A percentile compares a stretch with the other conserved stretches of the same genome.
Evolutionary conservation across 2,888 invertebrate genomes (phyloP).

Genomic region (Drosophila robusta): DNA sequence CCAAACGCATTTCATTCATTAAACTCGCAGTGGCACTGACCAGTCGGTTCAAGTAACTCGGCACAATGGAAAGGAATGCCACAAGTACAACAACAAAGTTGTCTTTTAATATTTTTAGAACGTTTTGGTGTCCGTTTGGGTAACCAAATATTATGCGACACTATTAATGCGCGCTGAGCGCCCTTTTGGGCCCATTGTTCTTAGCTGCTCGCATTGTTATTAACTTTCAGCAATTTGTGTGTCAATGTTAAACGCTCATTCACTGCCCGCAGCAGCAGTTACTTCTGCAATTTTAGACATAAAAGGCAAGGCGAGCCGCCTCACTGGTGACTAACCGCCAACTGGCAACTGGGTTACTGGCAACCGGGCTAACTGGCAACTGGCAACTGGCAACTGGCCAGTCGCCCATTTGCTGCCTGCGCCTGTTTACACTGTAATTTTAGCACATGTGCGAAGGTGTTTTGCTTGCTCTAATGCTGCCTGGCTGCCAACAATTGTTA

Average conservation of each 20-base stretch:
- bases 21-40: conserved; percentile 10
- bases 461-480: conserved; percentile 40
- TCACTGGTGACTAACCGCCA: conserved; percentile 56
- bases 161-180: conserved; percentile 30
- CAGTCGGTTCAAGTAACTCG: conserved; percentile 19
- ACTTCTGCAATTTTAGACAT: conserved; percentile 83
- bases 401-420: conserved; percentile 47
- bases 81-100: conserved; percentile 22
- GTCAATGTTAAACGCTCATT: conserved; percentile 82
- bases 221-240: conserved; percentile 78
- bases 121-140: conserved; percentile 47
- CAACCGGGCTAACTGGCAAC: conserved; percentile 5
- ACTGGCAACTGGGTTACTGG: conserved; percentile 11
- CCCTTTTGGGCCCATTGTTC: conserved; percentile 54
- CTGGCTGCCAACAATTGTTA: conserved; percentile 69
- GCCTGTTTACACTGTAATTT: conserved; percentile 72
- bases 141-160: conserved; percentile 66
- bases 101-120: conserved; percentile 65
- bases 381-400: conserved; percentile 41
- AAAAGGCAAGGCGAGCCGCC: conserved; percentile 71
- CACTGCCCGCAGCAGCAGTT: conserved; percentile 65
- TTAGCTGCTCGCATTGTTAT: conserved; percentile 40
- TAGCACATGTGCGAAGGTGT: conserved; percentile 83
- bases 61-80: conserved; percentile 70
- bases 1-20: conserved; percentile 42